These are phyloP conservation scores for sheep (Ovis aries) DNA, from an alignment of 2,113 vertebrate species.

Conservation along the genomic window DNA sequence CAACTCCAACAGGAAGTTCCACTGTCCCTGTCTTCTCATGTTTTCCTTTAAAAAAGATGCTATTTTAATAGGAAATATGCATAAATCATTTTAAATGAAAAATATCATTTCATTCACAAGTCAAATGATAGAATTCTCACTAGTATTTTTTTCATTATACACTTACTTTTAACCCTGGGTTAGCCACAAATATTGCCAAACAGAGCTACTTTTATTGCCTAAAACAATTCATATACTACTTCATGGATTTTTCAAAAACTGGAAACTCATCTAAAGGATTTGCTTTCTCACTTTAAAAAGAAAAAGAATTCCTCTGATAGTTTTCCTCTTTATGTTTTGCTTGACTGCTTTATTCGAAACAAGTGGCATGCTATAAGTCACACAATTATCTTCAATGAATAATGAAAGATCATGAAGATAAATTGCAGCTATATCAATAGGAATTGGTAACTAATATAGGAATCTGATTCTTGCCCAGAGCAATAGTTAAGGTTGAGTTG, in stretches of 20 bases:
- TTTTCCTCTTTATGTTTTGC: background rate
- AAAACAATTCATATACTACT: background rate
- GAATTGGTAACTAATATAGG: background rate
- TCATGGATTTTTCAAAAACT: background rate
- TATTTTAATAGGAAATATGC: background rate
- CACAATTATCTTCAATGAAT: background rate
- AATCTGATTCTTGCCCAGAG: background rate
- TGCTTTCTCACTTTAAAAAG: background rate
- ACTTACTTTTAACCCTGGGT: background rate
- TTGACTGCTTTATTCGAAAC: constrained; percentile 13
- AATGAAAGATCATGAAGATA: background rate
- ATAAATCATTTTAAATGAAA: background rate
- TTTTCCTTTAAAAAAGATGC: background rate
- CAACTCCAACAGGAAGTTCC: background rate
- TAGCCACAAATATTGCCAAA: background rate
- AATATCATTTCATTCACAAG: background rate
- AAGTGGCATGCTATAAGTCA: background rate
- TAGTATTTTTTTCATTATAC: background rate
- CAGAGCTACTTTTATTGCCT: background rate
- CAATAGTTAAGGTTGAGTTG: background rate
- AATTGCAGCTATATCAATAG: background rate
- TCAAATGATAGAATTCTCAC: background rate
- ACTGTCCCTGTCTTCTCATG: background rate
- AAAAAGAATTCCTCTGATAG: background rate
- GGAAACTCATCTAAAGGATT: background rate